Conservation (phyloP, 2,888 invertebrate genomes). For the Schrankia costaestrigalis region DNA sequence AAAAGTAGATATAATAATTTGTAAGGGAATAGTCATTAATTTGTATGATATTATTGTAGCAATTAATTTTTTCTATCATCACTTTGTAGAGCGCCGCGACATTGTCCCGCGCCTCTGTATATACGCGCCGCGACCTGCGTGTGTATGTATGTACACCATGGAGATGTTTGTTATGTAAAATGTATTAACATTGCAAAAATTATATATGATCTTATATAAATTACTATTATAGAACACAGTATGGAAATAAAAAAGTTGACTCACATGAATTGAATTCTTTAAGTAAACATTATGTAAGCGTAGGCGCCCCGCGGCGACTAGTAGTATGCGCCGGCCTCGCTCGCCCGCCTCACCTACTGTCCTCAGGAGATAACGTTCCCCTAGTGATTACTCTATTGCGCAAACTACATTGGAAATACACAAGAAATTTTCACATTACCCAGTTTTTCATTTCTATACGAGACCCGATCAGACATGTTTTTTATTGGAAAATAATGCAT, state of each 20-base stretch:
- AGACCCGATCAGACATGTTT: constrained; percentile 33
- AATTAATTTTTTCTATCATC: constrained; percentile 77
- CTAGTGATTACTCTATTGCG: constrained; percentile 57
- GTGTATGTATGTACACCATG: constrained; percentile 74
- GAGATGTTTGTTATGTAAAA: constrained; percentile 79
- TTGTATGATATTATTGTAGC: constrained; percentile 81
- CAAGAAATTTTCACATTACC: constrained; percentile 68
- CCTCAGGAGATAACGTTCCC: constrained; percentile 49
- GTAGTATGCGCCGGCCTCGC: constrained; percentile 39
- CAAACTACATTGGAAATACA: constrained; percentile 70
- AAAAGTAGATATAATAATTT: constrained; percentile 78
- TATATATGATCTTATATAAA: constrained; percentile 80
- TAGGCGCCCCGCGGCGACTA: constrained; percentile 51
- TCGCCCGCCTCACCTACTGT: constrained; percentile 37
- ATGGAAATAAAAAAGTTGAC: constrained; percentile 79
- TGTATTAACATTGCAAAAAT: constrained; percentile 81
- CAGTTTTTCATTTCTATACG: constrained; percentile 65
- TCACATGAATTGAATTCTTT: constrained; percentile 77
- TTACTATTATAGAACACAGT: constrained; percentile 80
- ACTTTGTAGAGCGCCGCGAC: constrained; percentile 52
- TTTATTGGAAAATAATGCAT: constrained; percentile 11
- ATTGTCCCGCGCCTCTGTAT: constrained; percentile 54
- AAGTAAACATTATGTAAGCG: constrained; percentile 61
- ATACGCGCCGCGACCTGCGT: constrained; percentile 49
- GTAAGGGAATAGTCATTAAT: constrained; percentile 81